Percentiles rank a stretch among this genome's conserved stretches.
These are phyloP conservation scores for Drosophila sechellia DNA, from an alignment of 1,140 invertebrate species.

Conservation along the genomic window DNA sequence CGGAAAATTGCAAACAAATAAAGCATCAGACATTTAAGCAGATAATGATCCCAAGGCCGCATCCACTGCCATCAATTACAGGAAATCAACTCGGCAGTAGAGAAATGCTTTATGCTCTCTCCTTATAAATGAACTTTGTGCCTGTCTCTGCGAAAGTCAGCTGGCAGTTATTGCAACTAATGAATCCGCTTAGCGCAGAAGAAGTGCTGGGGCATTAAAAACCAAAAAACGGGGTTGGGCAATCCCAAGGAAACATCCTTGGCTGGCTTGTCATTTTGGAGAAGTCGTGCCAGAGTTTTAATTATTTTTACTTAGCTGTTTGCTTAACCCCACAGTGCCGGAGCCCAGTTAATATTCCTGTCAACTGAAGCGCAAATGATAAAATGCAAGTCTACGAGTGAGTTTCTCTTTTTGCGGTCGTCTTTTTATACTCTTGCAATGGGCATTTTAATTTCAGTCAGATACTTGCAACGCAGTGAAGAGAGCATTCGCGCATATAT, in stretches of 20 bases:
- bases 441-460: too few relatives aligned
- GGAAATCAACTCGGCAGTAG: constrained; percentile 12
- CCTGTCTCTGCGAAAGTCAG: constrained; percentile 22
- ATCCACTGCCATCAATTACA: constrained; percentile 24
- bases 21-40: background rate
- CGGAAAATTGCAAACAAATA: background rate
- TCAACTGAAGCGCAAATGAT: constrained; percentile 73
- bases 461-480: too few relatives aligned
- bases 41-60: background rate
- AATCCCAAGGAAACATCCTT: constrained; percentile 36
- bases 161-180: constrained; percentile 75
- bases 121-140: constrained; percentile 63
- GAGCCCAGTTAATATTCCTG: constrained; percentile 69
- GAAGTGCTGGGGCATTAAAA: constrained; percentile 29
- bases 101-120: constrained; percentile 26
- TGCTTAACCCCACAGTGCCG: constrained; percentile 38
- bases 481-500: too few relatives aligned
- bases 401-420: background rate
- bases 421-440: too few relatives aligned
- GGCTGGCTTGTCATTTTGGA: constrained; percentile 36
- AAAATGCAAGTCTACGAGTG: constrained; percentile 62
- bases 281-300: constrained; percentile 59
- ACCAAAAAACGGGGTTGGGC: constrained; percentile 1
- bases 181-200: constrained; percentile 68
- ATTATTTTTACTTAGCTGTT: constrained; percentile 75